These are phyloP conservation scores for Menidia beryllina DNA, from an alignment of 2,113 vertebrate genomes.

Conservation along the genomic window DNA sequence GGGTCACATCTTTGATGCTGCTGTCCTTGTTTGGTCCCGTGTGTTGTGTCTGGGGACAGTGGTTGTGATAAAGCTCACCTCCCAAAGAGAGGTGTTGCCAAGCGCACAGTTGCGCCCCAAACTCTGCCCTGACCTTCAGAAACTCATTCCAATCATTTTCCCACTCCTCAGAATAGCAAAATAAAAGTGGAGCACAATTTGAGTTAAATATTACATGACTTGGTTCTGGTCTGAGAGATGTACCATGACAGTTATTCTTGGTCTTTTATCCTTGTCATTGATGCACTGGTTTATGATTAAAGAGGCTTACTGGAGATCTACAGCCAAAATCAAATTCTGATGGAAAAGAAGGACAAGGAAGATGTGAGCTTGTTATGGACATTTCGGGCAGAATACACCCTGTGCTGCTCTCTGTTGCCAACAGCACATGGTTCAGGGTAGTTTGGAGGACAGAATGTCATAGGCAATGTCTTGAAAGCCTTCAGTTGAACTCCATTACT, in stretches of 20 bases:
- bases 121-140: slow-evolving; percentile 46
- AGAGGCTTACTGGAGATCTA: no score
- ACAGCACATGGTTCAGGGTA: no score
- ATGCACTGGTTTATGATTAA: background rate
- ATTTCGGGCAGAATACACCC: no score
- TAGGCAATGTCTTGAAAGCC: no score
- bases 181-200: slow-evolving; percentile 8
- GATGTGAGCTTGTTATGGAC: no score
- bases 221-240: slow-evolving; percentile 1
- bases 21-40: slow-evolving; percentile 62
- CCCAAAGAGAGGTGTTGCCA: slow-evolving; percentile 57
- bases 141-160: slow-evolving; percentile 27
- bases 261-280: background rate
- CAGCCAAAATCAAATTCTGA: no score
- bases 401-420: no score
- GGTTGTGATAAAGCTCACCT: slow-evolving; percentile 64
- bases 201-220: slow-evolving; percentile 1
- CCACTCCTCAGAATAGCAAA: slow-evolving; percentile 1
- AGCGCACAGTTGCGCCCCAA: slow-evolving; percentile 12
- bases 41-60: slow-evolving; percentile 72
- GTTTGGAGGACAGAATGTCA: no score
- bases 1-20: slow-evolving; percentile 44
- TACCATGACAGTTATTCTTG: background rate
- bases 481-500: no score
- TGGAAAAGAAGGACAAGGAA: no score